phyloP scores from a whole-genome alignment of 2,797 vertebrate genomes.

The Aldrovandia affinis region DNA sequence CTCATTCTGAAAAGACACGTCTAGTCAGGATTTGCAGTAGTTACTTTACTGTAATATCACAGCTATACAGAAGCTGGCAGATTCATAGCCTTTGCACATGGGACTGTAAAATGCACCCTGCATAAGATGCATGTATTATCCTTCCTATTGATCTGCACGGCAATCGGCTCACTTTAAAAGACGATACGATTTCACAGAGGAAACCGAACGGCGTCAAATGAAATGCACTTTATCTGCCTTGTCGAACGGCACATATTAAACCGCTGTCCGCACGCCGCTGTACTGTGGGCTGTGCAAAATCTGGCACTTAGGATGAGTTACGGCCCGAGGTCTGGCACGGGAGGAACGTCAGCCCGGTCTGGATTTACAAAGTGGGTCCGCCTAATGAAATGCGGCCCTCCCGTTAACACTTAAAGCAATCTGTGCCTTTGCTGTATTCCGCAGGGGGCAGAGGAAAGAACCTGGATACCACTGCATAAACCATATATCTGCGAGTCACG shows the following conservation, averaged over 20 bases:
- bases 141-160: not conserved
- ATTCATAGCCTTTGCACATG: not conserved
- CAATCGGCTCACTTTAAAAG: slow-evolving; percentile 11
- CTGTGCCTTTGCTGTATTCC: slow-evolving; percentile 56
- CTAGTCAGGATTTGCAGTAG: not conserved
- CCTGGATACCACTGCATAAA: slow-evolving; percentile 72
- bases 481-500: slow-evolving; percentile 82
- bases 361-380: slow-evolving; percentile 9
- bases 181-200: not conserved
- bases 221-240: slow-evolving; percentile 23
- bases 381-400: slow-evolving; percentile 15
- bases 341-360: not conserved
- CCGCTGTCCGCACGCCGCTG: not conserved
- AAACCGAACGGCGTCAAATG: slow-evolving; percentile 19
- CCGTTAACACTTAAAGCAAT: slow-evolving; percentile 23
- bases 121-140: slow-evolving; percentile 1
- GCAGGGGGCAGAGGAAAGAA: slow-evolving; percentile 68
- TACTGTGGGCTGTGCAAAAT: slow-evolving; percentile 12
- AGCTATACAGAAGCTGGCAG: not conserved
- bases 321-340: not conserved
- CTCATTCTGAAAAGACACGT: not conserved
- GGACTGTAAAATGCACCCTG: not conserved
- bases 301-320: slow-evolving; percentile 16
- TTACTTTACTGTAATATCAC: not conserved
- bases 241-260: slow-evolving; percentile 15